Base-by-base conservation (phyloP, 2,797 vertebrate genomes). In the Peromyscus aztecus region DNA sequence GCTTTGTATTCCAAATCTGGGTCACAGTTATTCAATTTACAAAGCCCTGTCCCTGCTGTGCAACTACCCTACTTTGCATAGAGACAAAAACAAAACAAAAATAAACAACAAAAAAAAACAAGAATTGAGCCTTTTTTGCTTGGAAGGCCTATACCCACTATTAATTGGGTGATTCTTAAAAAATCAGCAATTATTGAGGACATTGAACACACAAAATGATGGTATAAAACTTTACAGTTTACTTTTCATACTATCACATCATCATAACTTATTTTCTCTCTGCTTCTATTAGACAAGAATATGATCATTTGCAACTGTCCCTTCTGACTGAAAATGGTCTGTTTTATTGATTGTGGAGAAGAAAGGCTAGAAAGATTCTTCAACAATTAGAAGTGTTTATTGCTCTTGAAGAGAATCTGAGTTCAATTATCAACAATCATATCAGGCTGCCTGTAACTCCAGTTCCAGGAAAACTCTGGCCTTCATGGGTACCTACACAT, bases 1-100 rank as follows among this genome's bases (percentile, higher is more conserved):
- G 40, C 46, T 89, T 96, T 12, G 59, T 88, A 89, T 96, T 96
- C 23, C 23, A 94, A 95, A 91, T 91, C 61, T 95, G 61, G 31
- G 40, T 12, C 69, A 82, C 75, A n/a, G 83, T 57, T 46, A 71
- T 83, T 43, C 34, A 94, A 61, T 37, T 85, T 73, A 52, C 61
- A 89, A 29, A 92, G 80, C 29, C 40, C 1, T 5, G 2, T 88
- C 63, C 23, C 40, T 75, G 37, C 10, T 89, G 73, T 89, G 5
- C 49, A 85, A 94, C 55, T 89, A 77, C 31, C 82, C 34, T 93
- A 78, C 9, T 94, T 90, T 97, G 31, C 69, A 89, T 91, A 7
- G 2, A 65, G 9, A 34, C 27, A 52, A 49, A 61, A 59, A 37
- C 13, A 27, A 61, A 55, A 27, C 52, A 37, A 82, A 59, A 61